Evolutionary conservation across 2,888 invertebrate species (phyloP).

Genomic region (Ophion obscuratus): DNA sequence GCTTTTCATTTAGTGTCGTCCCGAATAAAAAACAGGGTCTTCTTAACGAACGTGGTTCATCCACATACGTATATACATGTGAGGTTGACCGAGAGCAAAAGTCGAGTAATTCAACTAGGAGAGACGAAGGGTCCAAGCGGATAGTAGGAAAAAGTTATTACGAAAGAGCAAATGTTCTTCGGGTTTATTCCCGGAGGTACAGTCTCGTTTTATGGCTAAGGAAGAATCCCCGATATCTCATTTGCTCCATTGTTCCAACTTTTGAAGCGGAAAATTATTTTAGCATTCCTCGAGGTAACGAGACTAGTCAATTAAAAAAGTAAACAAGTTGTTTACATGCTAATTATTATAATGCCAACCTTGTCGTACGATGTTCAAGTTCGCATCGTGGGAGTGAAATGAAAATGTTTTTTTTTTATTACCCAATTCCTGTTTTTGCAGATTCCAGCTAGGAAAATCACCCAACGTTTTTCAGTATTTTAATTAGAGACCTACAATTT

Average conservation of each 20-base stretch:
- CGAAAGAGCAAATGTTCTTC: not conserved
- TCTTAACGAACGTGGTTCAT: not conserved
- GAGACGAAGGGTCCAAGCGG: not conserved
- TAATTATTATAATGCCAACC: not conserved
- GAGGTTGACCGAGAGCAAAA: not conserved
- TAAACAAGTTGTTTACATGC: not conserved
- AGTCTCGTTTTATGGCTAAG: not conserved
- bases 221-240: not conserved
- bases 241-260: not conserved
- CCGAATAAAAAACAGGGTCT: not conserved
- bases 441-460: not conserved
- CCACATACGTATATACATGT: not conserved
- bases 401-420: not conserved
- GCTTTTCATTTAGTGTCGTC: not conserved
- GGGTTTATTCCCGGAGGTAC: not conserved
- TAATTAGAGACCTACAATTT: no score
- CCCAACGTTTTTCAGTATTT: not conserved
- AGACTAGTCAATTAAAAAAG: not conserved
- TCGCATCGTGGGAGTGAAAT: no score
- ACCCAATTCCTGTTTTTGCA: not conserved
- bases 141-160: conserved; percentile 19
- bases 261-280: conserved; percentile 4
- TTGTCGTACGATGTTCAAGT: no score
- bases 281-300: not conserved
- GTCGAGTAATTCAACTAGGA: not conserved